A percentile compares a stretch with the other conserved stretches of the same genome.
Conservation (phyloP, 2,113 vertebrate species). For the Oreocharis arfaki region DNA sequence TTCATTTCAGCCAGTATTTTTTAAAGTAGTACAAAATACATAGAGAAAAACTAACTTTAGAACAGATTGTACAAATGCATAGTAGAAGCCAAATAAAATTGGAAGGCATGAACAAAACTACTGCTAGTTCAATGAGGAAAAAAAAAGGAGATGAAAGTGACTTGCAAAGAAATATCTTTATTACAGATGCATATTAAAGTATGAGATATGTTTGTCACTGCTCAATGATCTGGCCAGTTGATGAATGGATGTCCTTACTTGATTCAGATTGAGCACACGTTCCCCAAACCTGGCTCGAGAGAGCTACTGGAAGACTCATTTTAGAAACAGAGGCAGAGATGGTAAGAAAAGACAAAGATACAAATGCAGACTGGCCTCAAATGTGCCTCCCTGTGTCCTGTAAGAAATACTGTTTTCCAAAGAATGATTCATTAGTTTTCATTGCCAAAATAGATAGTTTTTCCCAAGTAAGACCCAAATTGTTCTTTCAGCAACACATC, state of each 20-base stretch:
- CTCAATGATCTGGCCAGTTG: not conserved
- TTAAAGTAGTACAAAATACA: not conserved
- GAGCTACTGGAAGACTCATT: not conserved
- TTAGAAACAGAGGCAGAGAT: not conserved
- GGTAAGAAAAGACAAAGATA: not conserved
- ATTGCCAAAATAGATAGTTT: not conserved
- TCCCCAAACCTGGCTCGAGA: not conserved
- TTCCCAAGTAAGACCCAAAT: not conserved
- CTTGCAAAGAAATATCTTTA: not conserved
- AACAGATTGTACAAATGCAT: not conserved
- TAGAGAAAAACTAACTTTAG: not conserved
- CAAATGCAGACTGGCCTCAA: not conserved
- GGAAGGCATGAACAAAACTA: not conserved
- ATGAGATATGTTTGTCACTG: not conserved
- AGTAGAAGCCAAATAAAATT: not conserved
- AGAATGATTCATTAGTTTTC: not conserved
- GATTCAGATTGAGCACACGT: fast-evolving
- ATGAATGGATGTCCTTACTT: not conserved
- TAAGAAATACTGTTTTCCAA: not conserved
- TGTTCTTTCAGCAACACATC: not conserved
- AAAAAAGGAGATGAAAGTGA: not conserved
- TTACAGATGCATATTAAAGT: not conserved
- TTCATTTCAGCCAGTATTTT: not conserved
- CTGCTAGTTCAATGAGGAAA: not conserved
- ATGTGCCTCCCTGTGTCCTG: not conserved